Evolutionary conservation across 2,113 vertebrate species (phyloP), one percentile per base, ranked within the genome.

Genomic region (Bufo gargarizans): DNA sequence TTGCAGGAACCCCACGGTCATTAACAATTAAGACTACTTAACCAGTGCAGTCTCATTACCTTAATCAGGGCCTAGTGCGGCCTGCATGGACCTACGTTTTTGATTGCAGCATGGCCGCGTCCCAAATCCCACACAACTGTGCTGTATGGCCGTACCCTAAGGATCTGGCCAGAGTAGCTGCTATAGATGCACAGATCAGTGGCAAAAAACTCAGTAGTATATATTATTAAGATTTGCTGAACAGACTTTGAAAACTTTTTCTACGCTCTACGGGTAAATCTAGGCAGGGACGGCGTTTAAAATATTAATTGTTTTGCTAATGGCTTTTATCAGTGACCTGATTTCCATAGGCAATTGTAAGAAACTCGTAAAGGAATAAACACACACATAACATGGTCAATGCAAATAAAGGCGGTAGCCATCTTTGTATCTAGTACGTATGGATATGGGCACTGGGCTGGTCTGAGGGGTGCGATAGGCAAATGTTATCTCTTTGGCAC

Each of bases 261-360:
- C 33, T 33, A 33, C 33, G 33, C 33, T 33, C 33, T 16, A 76
- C 43, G 7, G 13, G 43, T 16, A 76, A 78, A 78, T 22, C 16
- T 14, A 17, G 33, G 3, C 11, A 56, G 53, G 14, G 14, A 79
- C 77, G 22, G 20, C 20, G 58, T 33, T 13, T 58, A 56, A 80
- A 87, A 87, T 87, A 87, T 87, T 87, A 13, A 87, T 81, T 0
- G 76, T 81, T 81, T 82, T 53, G 19, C 71, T 80, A 82, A 11
- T 47, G 50, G 55, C 69, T 81, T 69, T 87, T 45, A 71, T 69
- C 33, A 80, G 79, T 87, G 61, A 71, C 65, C 77, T 58, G 86
- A 50, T 80, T 76, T 61, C 43, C 55, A 63, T 74, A 50, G 19
- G 45, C 7, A 77, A 49, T 53, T 47, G 4, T 53, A 49, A 79